Conservation (phyloP, 2,113 vertebrate genomes). For the Bubo bubo region DNA sequence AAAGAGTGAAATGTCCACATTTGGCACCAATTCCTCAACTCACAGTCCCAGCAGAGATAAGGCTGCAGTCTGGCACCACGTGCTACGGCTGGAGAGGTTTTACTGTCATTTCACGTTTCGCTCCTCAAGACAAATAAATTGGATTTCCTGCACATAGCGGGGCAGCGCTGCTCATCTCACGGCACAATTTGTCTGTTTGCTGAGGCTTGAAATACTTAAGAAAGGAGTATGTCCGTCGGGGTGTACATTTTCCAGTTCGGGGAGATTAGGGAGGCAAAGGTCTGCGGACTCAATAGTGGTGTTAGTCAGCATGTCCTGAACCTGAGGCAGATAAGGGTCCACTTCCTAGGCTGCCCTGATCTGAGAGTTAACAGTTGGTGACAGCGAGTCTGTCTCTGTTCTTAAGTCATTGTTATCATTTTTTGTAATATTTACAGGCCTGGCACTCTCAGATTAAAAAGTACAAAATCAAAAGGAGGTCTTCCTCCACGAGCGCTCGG, state of each 20-base stretch:
- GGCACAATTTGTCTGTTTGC: background rate
- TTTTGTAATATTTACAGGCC: conserved; percentile 50
- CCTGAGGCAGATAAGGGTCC: conserved; percentile 53
- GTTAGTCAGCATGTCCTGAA: conserved; percentile 68
- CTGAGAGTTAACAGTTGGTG: conserved; percentile 62
- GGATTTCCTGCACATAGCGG: background rate
- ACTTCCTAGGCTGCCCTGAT: conserved; percentile 64
- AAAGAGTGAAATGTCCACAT: background rate
- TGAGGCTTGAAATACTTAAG: background rate
- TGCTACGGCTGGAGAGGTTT: background rate
- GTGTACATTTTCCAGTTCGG: conserved; percentile 12
- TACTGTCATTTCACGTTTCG: background rate
- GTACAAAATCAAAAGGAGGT: conserved; percentile 25
- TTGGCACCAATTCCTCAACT: background rate
- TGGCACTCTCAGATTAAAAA: conserved; percentile 47
- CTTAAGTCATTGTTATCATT: conserved; percentile 60
- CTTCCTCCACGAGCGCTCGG: background rate
- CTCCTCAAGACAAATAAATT: background rate
- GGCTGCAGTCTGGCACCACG: background rate
- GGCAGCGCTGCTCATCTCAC: background rate
- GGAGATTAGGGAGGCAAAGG: conserved; percentile 57
- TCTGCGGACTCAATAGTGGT: conserved; percentile 20
- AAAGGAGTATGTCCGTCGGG: background rate
- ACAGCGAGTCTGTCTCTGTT: conserved; percentile 67
- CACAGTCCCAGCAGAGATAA: background rate